Base-by-base conservation (phyloP, 2,113 vertebrate species). In the Edolisoma coerulescens region DNA sequence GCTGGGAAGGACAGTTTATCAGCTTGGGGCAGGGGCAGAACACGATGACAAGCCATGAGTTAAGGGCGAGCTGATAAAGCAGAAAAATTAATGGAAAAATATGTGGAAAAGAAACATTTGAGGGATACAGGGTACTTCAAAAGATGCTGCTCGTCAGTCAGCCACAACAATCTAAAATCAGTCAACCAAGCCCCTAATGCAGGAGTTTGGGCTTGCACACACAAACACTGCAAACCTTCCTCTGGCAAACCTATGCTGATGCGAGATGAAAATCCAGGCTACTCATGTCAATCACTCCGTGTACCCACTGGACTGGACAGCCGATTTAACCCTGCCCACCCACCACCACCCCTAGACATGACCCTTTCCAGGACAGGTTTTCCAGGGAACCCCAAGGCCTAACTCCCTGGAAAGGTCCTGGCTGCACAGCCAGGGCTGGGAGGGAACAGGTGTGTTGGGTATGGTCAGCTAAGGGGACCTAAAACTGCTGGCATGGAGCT, bases 251-350 rank as follows among this genome's bases (percentile, higher is more conserved):
- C 30, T 9, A n/a, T 26, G 3, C 9, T 16, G 53, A 35, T 41
- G 21, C 0, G 1, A 84, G 37, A 23, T 16, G 39, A 83, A 76
- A 35, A 20, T 7, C 19, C n/a, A 71, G n/a, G 47, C 32, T 56
- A 5, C 30, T 4, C 3, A 1, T 7, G 23, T 4, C n/a, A 54
- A 32, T 32, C 4, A 7, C 27, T 39, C 45, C 6, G 7, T 4
- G 12, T 3, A 33, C 37, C 45, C 24, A 5, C 10, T 1, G 0
- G 33, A 21, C 63, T 30, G 37, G n/a, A 16, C 0, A 0, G 30
- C 65, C 52, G 15, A 33, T 70, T 41, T 52, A 30, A 14, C 17
- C 12, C 63, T 39, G 35, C 23, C 17, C 1, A 1, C 42, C 10
- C 1, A 1, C 27, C 4, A 0, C 24, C 64, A 23, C 2, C 28